A percentile compares a stretch with the other conserved stretches of the same genome.
Conservation (phyloP, 2,797 vertebrate genomes). For the Myotis planiceps region DNA sequence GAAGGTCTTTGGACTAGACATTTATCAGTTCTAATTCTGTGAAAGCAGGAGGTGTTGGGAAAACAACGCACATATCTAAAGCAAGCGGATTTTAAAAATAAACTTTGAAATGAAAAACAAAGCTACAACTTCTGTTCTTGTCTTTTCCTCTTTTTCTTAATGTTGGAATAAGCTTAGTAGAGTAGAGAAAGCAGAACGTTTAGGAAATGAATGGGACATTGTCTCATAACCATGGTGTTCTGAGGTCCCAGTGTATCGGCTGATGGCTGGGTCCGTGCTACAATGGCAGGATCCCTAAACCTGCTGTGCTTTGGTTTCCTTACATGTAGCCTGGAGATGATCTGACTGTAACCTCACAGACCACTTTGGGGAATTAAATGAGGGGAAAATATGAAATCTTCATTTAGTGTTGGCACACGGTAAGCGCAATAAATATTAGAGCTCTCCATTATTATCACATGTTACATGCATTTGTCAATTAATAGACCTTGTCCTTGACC, state of each 20-base stretch:
- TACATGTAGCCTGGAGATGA: background rate
- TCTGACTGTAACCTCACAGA: background rate
- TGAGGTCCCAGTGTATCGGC: background rate
- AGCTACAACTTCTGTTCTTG: background rate
- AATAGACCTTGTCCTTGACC: background rate
- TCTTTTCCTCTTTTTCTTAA: background rate
- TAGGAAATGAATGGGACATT: background rate
- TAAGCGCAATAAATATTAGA: constrained; percentile 1
- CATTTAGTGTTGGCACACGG: background rate
- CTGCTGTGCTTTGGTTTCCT: background rate
- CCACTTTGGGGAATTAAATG: background rate
- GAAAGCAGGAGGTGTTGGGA: background rate
- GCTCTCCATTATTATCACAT: background rate
- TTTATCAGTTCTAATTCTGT: background rate
- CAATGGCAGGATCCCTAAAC: rapidly evolving
- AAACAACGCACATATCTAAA: background rate
- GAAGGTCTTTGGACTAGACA: background rate
- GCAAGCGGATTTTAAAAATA: constrained; percentile 6
- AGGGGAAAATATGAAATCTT: background rate
- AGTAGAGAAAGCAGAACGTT: background rate
- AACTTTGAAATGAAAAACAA: background rate
- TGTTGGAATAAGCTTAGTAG: background rate
- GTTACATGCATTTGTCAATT: constrained; percentile 15
- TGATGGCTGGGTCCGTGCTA: background rate
- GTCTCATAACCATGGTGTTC: background rate